Conservation (phyloP, 2,797 vertebrate genomes). For the Percopsis omiscomaycus region DNA sequence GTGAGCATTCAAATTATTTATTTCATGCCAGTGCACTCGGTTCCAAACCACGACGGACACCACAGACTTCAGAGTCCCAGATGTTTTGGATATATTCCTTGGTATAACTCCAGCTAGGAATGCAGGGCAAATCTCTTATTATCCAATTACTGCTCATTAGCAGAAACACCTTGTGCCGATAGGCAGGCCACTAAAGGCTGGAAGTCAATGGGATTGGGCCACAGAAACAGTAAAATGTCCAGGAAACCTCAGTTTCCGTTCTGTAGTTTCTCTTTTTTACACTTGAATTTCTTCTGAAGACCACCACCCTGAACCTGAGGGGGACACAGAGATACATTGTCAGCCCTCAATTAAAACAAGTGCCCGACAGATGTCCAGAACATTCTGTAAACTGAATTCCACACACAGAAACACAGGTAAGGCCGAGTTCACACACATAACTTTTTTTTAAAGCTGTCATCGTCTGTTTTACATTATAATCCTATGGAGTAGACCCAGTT, state of each 20-base stretch:
- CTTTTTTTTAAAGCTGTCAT: too few species aligned
- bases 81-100: not conserved
- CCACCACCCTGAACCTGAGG: conserved; percentile 69
- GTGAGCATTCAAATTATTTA: not conserved
- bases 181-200: conserved; percentile 4
- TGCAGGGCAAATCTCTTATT: not conserved
- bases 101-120: not conserved
- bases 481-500: too few species aligned
- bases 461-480: too few species aligned
- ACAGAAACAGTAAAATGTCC: not conserved
- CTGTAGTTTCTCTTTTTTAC: conserved; percentile 60
- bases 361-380: not conserved
- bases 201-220: not conserved
- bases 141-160: too few species aligned
- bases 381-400: not conserved
- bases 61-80: not conserved
- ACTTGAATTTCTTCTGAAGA: conserved; percentile 73
- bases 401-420: not conserved
- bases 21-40: not conserved
- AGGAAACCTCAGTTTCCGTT: conserved; percentile 60
- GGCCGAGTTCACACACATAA: too few species aligned
- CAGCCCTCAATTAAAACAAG: not conserved
- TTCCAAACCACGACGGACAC: not conserved
- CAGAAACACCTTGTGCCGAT: too few species aligned
- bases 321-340: not conserved